Evolutionary conservation across 1,140 invertebrate species (phyloP).

Genomic region (Heliconius melpomene): DNA sequence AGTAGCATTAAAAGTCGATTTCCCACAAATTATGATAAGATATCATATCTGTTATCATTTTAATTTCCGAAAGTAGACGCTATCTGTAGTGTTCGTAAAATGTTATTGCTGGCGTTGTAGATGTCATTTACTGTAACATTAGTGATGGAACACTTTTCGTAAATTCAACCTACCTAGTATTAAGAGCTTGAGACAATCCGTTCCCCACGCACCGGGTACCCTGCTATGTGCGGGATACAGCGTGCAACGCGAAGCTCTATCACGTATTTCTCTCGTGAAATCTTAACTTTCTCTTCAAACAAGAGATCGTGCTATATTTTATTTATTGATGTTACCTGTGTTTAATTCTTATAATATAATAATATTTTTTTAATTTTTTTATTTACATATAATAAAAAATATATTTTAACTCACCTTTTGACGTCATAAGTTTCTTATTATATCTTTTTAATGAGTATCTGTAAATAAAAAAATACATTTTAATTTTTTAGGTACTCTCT

Average conservation of each 20-base stretch:
- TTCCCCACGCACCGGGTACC: too few relatives aligned
- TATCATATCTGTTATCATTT: conserved; percentile 7
- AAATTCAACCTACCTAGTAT: too few relatives aligned
- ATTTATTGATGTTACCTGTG: too few relatives aligned
- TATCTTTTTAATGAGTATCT: not conserved
- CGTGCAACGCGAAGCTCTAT: too few relatives aligned
- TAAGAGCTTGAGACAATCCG: too few relatives aligned
- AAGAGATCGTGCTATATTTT: too few relatives aligned
- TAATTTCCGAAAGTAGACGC: conserved; percentile 2
- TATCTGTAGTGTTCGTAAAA: not conserved
- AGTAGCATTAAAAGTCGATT: not conserved
- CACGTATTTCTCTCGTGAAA: too few relatives aligned
- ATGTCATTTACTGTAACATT: not conserved
- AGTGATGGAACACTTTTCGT: not conserved
- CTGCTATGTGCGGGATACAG: too few relatives aligned
- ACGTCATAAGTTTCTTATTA: not conserved
- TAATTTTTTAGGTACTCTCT: not conserved
- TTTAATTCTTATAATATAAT: too few relatives aligned
- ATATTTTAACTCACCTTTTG: not conserved
- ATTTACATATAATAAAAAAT: too few relatives aligned
- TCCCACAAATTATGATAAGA: conserved; percentile 15
- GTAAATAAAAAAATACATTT: not conserved
- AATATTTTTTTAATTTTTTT: too few relatives aligned
- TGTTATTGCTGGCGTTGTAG: not conserved
- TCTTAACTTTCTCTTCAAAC: too few relatives aligned